Base-by-base conservation (phyloP, 2,113 vertebrate genomes). In the Aythya baeri region DNA sequence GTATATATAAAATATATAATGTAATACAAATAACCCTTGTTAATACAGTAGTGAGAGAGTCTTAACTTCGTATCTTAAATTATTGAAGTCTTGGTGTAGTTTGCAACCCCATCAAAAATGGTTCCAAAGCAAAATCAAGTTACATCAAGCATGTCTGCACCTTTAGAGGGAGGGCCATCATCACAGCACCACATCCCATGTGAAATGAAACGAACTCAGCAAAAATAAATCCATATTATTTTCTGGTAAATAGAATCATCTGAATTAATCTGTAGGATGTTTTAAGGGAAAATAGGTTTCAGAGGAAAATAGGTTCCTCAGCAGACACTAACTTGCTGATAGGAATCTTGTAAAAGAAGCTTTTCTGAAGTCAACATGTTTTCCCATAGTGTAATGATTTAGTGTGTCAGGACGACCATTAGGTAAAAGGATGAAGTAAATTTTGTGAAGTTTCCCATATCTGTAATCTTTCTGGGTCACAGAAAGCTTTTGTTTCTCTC, bases 401-500 rank as follows among this genome's bases (percentile, higher is more conserved):
- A 79, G 21, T 44, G 32, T 57, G 49, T 79, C 58, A 82, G 66
- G 38, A 65, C 17, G 34, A 50, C 36, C 54, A 50, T 70, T 84
- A 57, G 71, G 31, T 82, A 70, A 79, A 89, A 89, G 17, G 58
- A 10, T 52, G 17, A 90, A 89, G 32, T 72, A 83, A 38, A 75
- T 83, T 63, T 81, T 67, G 52, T 46, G 32, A 81, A 43, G 23
- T 46, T 88, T 88, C n/a, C 61, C 3, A 0, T 72, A 65, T 65
- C 43, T 67, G 9, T 71, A 91, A 78, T 74, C 50, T 85, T 88
- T 70, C 46, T 65, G n/a, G 26, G 26, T 73, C 38, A 79, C 52
- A 89, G 79, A 66, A 89, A 34, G 58, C n/a, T 85, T 88, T 71
- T 49, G 6, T 82, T 95, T 83, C 31, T 82, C 10, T 93, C 38